Percentiles rank a stretch among this genome's conserved stretches.
Evolutionary conservation across 2,113 vertebrate species (phyloP).

Genomic region (Aphyosemion australe): DNA sequence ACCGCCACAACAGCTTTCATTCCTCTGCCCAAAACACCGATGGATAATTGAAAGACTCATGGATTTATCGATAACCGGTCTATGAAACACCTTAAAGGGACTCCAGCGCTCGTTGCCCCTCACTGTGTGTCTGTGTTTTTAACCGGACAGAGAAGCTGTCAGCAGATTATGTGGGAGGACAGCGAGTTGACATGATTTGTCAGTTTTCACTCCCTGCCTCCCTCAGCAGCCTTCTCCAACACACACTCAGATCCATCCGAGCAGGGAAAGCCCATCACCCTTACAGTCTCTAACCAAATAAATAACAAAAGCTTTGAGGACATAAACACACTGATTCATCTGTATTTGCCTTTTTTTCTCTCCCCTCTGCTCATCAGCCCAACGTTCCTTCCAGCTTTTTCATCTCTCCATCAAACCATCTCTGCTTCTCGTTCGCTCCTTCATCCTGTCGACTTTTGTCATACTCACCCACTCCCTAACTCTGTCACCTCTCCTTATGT

Average conservation of each 20-base stretch:
- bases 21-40: not conserved
- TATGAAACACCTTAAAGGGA: conserved; percentile 8
- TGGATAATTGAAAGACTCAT: conserved; percentile 8
- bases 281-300: conserved; percentile 33
- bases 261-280: conserved; percentile 22
- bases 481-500: conserved; percentile 64
- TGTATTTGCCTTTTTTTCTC: conserved; percentile 26
- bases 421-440: conserved; percentile 30
- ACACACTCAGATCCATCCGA: not conserved
- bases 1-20: too few species aligned
- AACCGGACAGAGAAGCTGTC: conserved; percentile 61
- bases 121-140: conserved; percentile 24
- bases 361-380: conserved; percentile 3
- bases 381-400: conserved; percentile 14
- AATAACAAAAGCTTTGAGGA: conserved; percentile 23
- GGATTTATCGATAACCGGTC: conserved; percentile 12
- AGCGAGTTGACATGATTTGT: conserved; percentile 65
- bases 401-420: not conserved
- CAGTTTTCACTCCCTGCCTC: conserved; percentile 51
- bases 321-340: conserved; percentile 35
- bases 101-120: conserved; percentile 17
- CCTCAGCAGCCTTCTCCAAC: conserved; percentile 8
- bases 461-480: conserved; percentile 56
- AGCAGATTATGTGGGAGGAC: conserved; percentile 68
- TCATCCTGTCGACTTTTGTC: conserved; percentile 58